Percentiles rank a stretch among this genome's conserved stretches.
Conservation (phyloP, 1,140 invertebrate species). For the Hormaphis cornu region DNA sequence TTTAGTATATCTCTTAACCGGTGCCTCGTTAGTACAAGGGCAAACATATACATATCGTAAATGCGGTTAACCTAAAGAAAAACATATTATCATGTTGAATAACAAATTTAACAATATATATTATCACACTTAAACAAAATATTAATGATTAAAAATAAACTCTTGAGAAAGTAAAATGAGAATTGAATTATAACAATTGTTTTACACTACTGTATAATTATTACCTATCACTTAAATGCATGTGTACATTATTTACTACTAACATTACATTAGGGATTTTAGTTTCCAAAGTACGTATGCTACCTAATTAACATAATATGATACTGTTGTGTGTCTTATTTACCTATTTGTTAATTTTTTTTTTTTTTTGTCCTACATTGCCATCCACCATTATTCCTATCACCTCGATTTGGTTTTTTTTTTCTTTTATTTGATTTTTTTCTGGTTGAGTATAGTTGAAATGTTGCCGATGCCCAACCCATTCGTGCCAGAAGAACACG, state of each 20-base stretch:
- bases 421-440: slow-evolving; percentile 33
- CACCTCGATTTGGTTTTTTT: neutral
- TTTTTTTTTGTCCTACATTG: slow-evolving; percentile 40
- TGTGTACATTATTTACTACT: slow-evolving; percentile 1
- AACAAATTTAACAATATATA: neutral
- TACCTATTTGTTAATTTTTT: slow-evolving; percentile 30
- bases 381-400: slow-evolving; percentile 33
- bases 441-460: slow-evolving; percentile 35
- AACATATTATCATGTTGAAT: neutral
- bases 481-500: slow-evolving; percentile 74
- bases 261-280: slow-evolving; percentile 2
- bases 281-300: slow-evolving; percentile 10
- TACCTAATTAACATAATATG: neutral
- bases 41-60: neutral
- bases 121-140: neutral
- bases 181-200: slow-evolving; percentile 1
- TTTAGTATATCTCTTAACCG: slow-evolving; percentile 30
- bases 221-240: neutral
- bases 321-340: neutral
- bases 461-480: slow-evolving; percentile 66
- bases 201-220: neutral
- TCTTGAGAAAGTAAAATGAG: slow-evolving; percentile 25
- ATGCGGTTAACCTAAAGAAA: slow-evolving; percentile 7
- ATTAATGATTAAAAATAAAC: slow-evolving; percentile 8
- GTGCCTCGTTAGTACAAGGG: slow-evolving; percentile 28